Percentiles rank a stretch among this genome's conserved stretches.
These are phyloP conservation scores for Aquila chrysaetos DNA, from an alignment of 2,797 vertebrate genomes.

Conservation along the genomic window DNA sequence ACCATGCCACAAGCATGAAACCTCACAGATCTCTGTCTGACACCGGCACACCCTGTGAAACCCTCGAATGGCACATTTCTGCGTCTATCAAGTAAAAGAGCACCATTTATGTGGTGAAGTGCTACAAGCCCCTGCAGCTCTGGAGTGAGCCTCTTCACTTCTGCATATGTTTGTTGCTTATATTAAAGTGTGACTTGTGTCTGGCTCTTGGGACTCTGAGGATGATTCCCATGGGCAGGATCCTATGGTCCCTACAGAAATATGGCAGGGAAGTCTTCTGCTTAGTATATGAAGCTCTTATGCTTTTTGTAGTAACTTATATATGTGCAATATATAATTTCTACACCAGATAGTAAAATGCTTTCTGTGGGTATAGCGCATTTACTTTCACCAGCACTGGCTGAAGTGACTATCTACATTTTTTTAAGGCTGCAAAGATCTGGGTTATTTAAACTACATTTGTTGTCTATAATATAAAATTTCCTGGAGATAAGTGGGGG, in stretches of 20 bases:
- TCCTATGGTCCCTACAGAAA: not conserved
- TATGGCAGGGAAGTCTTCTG: not conserved
- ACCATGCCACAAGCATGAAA: not conserved
- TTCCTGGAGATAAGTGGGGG: not conserved
- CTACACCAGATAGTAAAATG: not conserved
- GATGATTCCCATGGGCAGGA: not conserved
- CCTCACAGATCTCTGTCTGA: not conserved
- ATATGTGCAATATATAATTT: not conserved
- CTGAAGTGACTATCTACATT: not conserved
- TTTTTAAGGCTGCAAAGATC: not conserved
- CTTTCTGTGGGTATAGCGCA: not conserved
- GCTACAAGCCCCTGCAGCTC: not conserved
- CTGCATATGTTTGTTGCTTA: not conserved
- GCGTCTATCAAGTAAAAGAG: not conserved
- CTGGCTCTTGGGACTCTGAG: not conserved
- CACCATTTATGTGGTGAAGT: not conserved
- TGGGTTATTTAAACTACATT: not conserved
- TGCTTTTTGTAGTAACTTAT: not conserved
- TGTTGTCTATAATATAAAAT: not conserved
- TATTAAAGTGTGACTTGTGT: not conserved
- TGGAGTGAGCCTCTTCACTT: not conserved
- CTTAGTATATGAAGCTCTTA: not conserved
- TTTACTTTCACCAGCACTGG: not conserved
- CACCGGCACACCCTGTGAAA: not conserved
- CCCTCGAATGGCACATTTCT: accelerated